Evolutionary conservation across 2,888 invertebrate genomes (phyloP).

Genomic region (Noctua janthe): DNA sequence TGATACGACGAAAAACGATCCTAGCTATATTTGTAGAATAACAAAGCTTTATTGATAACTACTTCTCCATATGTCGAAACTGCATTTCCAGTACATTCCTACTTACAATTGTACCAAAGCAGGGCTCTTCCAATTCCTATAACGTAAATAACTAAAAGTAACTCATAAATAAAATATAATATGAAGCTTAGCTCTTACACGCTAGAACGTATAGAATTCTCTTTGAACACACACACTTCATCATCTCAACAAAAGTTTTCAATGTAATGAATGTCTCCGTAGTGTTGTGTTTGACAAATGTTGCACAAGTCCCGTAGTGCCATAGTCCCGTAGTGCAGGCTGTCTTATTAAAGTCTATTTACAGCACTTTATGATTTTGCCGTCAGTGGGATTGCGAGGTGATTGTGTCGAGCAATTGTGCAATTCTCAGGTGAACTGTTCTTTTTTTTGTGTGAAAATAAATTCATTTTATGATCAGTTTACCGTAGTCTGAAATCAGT

Average conservation of each 20-base stretch:
- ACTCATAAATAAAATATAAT: slow-evolving; percentile 13
- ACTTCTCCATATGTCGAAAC: neutral
- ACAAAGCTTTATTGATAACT: neutral
- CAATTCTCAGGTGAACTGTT: neutral
- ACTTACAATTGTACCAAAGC: neutral
- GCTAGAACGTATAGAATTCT: neutral
- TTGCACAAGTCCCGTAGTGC: slow-evolving; percentile 17
- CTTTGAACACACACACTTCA: slow-evolving; percentile 37
- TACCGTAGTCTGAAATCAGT: neutral
- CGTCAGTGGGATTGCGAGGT: slow-evolving; percentile 12
- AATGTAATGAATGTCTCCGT: slow-evolving; percentile 48
- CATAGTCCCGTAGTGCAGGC: slow-evolving; percentile 1
- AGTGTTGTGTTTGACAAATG: slow-evolving; percentile 49
- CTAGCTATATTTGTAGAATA: no score
- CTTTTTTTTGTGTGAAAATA: neutral
- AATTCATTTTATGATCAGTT: neutral
- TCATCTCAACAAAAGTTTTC: slow-evolving; percentile 54
- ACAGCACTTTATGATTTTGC: slow-evolving; percentile 4
- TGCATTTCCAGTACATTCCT: neutral
- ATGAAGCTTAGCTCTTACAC: slow-evolving; percentile 6
- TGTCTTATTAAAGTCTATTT: slow-evolving; percentile 31
- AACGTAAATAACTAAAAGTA: neutral
- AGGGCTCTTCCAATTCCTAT: neutral
- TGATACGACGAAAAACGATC: no score
- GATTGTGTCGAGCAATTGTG: slow-evolving; percentile 6